A percentile compares a stretch with the other conserved stretches of the same genome.
These are phyloP conservation scores for Pentamera pediparva DNA, from an alignment of 53 echinoderm and acorn worm species.

Conservation along the genomic window DNA sequence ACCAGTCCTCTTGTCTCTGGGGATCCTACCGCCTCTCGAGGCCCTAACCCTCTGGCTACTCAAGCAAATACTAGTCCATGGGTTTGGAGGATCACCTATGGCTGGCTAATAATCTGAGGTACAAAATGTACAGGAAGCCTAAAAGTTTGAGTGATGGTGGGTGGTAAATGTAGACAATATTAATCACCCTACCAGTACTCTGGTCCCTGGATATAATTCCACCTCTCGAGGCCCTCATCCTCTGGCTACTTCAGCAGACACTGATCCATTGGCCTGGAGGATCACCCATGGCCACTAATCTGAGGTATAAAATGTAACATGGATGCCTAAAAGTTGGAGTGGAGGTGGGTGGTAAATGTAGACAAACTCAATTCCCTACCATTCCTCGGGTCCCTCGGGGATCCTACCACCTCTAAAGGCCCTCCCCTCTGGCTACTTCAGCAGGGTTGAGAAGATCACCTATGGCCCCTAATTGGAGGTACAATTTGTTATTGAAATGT, in stretches of 20 bases:
- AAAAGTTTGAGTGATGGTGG: no score
- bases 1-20: conserved; percentile 69
- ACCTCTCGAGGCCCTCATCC: conserved; percentile 64
- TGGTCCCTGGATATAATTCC: conserved; percentile 72
- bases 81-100: conserved; percentile 79
- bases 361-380: no score
- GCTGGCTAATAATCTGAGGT: no score
- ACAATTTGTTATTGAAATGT: no score
- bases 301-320: no score
- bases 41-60: conserved; percentile 71
- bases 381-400: conserved; percentile 63
- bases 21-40: conserved; percentile 72
- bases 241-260: conserved; percentile 77
- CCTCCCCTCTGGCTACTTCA: conserved; percentile 73
- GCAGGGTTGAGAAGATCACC: conserved; percentile 80
- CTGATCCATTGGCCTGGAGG: conserved; percentile 66
- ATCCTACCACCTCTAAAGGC: conserved; percentile 76
- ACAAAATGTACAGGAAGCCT: no score
- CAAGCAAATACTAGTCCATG: conserved; percentile 58
- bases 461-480: conserved; percentile 88
- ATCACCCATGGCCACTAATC: conserved; percentile 79
- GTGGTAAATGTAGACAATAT: no score
- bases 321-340: no score
- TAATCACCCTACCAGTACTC: conserved; percentile 69
- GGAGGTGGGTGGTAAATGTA: no score